A percentile compares a stretch with the other conserved stretches of the same genome.
Evolutionary conservation across 2,888 invertebrate species (phyloP).

Genomic region (Drosophila peninsularis): DNA sequence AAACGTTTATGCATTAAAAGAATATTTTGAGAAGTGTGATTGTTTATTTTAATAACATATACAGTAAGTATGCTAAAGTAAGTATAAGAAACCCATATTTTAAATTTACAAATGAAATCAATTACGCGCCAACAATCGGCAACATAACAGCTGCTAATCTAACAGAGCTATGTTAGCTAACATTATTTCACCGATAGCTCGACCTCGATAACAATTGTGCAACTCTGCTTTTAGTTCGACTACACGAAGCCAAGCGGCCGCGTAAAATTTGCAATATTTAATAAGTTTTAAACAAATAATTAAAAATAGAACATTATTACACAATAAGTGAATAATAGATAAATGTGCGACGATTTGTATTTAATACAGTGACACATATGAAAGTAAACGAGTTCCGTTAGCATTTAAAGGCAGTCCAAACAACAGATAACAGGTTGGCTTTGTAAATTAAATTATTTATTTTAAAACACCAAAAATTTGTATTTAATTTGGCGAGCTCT

Average conservation of each 20-base stretch:
- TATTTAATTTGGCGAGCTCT: conserved; percentile 25
- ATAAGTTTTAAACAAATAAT: not conserved
- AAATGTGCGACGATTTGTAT: not conserved
- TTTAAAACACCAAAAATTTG: conserved; percentile 2
- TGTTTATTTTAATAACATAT: conserved; percentile 5
- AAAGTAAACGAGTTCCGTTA: conserved; percentile 32
- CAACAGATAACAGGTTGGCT: conserved; percentile 34
- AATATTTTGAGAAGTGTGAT: conserved; percentile 19
- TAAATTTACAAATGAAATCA: not conserved
- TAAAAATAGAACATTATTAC: not conserved
- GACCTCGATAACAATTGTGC: conserved; percentile 4
- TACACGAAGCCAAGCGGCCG: conserved; percentile 33
- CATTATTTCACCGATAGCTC: conserved; percentile 9
- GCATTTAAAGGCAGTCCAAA: conserved; percentile 25
- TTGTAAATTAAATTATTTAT: conserved; percentile 23
- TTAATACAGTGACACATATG: conserved; percentile 6
- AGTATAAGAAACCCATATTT: not conserved
- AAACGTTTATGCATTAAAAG: conserved; percentile 60
- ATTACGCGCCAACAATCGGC: not conserved
- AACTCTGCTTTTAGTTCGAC: conserved; percentile 3
- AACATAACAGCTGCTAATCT: conserved; percentile 2
- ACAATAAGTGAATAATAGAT: not conserved
- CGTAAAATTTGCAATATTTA: conserved; percentile 18
- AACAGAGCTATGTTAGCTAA: conserved; percentile 22
- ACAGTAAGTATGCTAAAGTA: not conserved